Evolutionary conservation across 2,888 invertebrate species (phyloP), one percentile per base, ranked within the genome.

Genomic region (Heteropelma amictum): DNA sequence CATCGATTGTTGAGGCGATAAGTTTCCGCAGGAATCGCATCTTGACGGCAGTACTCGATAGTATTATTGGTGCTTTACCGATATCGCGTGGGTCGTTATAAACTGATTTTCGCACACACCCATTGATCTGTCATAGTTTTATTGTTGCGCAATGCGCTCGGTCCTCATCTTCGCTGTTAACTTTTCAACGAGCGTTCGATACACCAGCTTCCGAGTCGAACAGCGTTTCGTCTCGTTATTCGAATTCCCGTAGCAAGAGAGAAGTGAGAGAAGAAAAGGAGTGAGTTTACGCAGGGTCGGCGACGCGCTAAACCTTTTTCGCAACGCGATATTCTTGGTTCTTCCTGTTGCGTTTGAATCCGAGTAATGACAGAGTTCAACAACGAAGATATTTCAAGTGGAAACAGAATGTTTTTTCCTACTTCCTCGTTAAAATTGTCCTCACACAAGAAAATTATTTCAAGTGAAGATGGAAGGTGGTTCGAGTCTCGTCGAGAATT

Each of bases 361-460:
- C 17, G 4, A 23, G 23, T 35, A 47, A 58, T 33, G 30, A 60
- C 45, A 45, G 19, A 42, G 28, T 45, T 42, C 35, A 17, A 23
- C 21, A 10, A 12, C 12, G 14, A 14, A 17, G 49, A 40, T 61
- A 42, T 51, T 69, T 42, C 19, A 26, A 12, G 49, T 49, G 49
- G 33, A 19, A 45, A 21, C 7, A 54, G 17, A 54, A 47, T 38
- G 33, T 47, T 58, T 49, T 61, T 54, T 17, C 12, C 40, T 26
- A 3, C 38, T 45, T 38, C 38, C 69, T 77, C 74, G 77, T 78
- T 78, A 78, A 76, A 76, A 77, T 77, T 72, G 70, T 72, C 58
- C 51, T 64, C 28, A 61, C 38, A 63, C 63, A 51, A 64, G 56
- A 70, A 73, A 58, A 73, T 73, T 51, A 68, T 60, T 70, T 51